Conservation (phyloP, 2,113 vertebrate genomes). For the Todiramphus saurophagus region DNA sequence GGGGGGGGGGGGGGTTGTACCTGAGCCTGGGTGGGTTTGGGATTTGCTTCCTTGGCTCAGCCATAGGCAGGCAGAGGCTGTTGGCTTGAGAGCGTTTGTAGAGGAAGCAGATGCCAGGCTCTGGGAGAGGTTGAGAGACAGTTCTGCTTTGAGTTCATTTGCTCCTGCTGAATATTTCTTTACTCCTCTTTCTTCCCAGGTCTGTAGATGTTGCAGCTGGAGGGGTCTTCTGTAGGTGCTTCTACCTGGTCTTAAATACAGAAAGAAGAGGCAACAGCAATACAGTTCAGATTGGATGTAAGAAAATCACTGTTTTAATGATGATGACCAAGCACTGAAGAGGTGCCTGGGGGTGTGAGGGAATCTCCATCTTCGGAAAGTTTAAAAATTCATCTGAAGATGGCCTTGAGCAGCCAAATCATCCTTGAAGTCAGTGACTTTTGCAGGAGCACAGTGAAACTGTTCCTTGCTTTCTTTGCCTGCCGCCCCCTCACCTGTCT, state of each 20-base stretch:
- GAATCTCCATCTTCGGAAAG: neutral
- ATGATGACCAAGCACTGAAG: neutral
- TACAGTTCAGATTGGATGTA: neutral
- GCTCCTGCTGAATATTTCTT: neutral
- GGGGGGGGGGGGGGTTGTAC: too few relatives aligned
- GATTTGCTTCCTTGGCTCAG: neutral
- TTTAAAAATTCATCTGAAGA: neutral
- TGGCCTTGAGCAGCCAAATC: neutral
- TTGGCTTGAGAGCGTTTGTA: neutral
- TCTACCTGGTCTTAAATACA: neutral
- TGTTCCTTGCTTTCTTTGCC: neutral
- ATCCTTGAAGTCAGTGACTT: neutral
- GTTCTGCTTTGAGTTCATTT: neutral
- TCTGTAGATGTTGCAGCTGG: neutral
- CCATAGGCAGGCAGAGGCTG: neutral
- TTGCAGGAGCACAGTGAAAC: neutral
- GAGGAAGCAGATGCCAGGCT: neutral
- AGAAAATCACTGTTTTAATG: neutral
- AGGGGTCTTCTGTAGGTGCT: neutral
- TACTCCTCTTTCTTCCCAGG: neutral
- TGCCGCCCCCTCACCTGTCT: rapidly evolving
- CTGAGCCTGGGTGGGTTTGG: neutral
- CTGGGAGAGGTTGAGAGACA: neutral
- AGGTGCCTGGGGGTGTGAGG: neutral
- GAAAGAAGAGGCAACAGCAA: neutral